phyloP scores from a whole-genome alignment of 2,113 vertebrate genomes.

The Halcyon senegalensis region DNA sequence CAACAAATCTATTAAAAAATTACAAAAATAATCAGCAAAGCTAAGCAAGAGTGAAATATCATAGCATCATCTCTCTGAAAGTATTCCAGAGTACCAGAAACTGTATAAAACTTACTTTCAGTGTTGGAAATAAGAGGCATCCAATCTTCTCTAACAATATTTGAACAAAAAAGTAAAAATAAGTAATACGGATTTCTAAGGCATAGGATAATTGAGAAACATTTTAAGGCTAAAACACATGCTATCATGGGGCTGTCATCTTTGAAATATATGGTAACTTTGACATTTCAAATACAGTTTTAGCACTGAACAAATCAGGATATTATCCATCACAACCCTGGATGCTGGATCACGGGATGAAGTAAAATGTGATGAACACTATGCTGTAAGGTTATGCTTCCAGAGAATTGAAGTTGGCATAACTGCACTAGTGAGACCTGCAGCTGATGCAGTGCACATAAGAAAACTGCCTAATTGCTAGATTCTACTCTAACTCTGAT shows the following conservation, averaged over 20 bases:
- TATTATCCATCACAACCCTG: background rate
- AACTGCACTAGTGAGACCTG: background rate
- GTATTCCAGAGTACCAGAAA: background rate
- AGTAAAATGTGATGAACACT: background rate
- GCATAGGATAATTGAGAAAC: background rate
- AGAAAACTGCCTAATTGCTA: background rate
- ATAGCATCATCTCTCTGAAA: background rate
- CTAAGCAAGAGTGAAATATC: background rate
- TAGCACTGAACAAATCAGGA: background rate
- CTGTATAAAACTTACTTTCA: background rate
- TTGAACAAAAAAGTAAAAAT: background rate
- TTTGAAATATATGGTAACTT: background rate
- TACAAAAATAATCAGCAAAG: conserved; percentile 15
- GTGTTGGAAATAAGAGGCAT: background rate
- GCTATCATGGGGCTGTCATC: background rate
- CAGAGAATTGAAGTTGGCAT: background rate
- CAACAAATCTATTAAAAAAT: conserved; percentile 52
- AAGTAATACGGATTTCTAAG: background rate
- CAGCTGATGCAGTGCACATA: background rate
- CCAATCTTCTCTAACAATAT: background rate
- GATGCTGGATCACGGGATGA: background rate
- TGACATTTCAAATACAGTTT: background rate
- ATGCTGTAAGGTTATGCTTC: background rate
- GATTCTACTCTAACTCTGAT: background rate
- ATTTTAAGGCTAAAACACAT: background rate